Evolutionary conservation across 2,888 invertebrate species (phyloP).

Genomic region (Fragum whitleyi): DNA sequence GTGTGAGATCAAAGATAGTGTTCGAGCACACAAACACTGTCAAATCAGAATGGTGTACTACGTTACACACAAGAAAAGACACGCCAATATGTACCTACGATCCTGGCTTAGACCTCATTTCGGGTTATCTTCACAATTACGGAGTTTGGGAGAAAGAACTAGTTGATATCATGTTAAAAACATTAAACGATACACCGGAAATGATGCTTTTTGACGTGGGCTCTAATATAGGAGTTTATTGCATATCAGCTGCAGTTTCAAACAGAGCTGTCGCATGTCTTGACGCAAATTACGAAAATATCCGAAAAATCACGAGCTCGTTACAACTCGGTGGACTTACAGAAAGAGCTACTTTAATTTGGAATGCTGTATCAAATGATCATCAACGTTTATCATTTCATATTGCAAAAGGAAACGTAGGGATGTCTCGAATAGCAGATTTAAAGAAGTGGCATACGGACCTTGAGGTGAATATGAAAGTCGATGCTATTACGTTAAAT

Average conservation of each 20-base stretch:
- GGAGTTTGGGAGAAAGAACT: not conserved
- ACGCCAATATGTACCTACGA: slow-evolving; percentile 6
- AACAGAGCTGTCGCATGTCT: not conserved
- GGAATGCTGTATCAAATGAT: slow-evolving; percentile 19
- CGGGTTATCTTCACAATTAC: not conserved
- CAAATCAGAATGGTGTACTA: not conserved
- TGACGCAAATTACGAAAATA: slow-evolving; percentile 12
- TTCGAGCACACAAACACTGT: not conserved
- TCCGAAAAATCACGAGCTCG: slow-evolving; percentile 5
- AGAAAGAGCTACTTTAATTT: slow-evolving; percentile 9
- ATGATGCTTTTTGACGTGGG: slow-evolving; percentile 15
- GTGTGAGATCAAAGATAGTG: not conserved
- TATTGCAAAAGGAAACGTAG: not conserved
- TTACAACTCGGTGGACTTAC: not conserved
- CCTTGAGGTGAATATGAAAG: not conserved
- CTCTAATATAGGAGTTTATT: slow-evolving; percentile 9
- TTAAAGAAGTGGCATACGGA: not conserved
- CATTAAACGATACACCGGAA: not conserved
- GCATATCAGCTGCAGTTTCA: not conserved
- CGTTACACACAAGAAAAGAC: not conserved
- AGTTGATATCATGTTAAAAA: not conserved
- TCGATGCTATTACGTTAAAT: not conserved
- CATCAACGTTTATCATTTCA: not conserved
- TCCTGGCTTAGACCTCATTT: not conserved
- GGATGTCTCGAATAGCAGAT: not conserved